phyloP scores from a whole-genome alignment of 2,113 vertebrate genomes.

The Gymnarchus niloticus region DNA sequence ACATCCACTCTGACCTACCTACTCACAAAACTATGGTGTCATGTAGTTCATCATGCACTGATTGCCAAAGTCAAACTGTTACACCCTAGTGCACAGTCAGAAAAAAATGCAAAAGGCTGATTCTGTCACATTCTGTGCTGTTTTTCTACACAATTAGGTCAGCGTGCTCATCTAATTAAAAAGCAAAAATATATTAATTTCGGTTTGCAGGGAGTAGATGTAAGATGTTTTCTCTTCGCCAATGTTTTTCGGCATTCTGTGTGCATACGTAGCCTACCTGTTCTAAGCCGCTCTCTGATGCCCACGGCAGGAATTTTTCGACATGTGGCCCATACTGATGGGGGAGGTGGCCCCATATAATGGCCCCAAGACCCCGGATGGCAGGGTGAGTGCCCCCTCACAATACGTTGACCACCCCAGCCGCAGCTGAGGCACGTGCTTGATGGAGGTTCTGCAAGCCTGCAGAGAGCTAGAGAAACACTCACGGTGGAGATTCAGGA shows the following conservation, averaged over 20 bases:
- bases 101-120: not conserved
- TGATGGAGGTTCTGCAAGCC: not conserved
- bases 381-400: slow-evolving; percentile 56
- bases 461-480: not conserved
- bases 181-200: too few relatives aligned
- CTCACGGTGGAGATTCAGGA: not conserved
- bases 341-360: slow-evolving; percentile 67
- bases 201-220: too few relatives aligned
- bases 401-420: not conserved
- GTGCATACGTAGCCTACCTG: not conserved
- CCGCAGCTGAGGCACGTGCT: not conserved
- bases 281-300: not conserved
- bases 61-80: not conserved
- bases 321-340: slow-evolving; percentile 70
- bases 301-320: slow-evolving; percentile 66
- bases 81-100: not conserved
- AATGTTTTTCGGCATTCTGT: not conserved
- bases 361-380: slow-evolving; percentile 71
- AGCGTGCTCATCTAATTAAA: too few relatives aligned
- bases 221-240: too few relatives aligned
- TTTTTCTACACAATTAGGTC: too few relatives aligned
- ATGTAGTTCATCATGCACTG: too few relatives aligned
- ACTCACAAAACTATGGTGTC: not conserved
- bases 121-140: not conserved
- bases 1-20: not conserved